Evolutionary conservation across 2,888 invertebrate genomes (phyloP), one percentile per base, ranked within the genome.

Genomic region (Zhengitettix transpicula): DNA sequence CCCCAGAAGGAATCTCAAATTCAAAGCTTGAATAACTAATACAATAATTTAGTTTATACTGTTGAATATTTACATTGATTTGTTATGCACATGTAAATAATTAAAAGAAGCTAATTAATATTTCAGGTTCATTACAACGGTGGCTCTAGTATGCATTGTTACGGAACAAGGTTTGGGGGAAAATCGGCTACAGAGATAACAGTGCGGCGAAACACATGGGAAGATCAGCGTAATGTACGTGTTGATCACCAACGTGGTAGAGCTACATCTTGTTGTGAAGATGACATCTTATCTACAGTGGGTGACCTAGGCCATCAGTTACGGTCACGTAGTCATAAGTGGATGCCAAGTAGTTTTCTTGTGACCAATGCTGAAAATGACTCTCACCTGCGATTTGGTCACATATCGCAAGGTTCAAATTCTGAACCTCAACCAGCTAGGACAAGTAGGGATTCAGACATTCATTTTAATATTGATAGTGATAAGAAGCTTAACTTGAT

Each of bases 341-440:
- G 68, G 59, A 64, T 68, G 40, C 66, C 68, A 8, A 67, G 66
- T 41, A 73, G 70, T 65, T 72, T 73, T 62, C 68, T 73, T 42
- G 72, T 72, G 9, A 71, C 72, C 1, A 70, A 72, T 10, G 70
- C 71, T 15, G 75, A 74, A 55, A 72, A 73, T 61, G 73, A 57
- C 40, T 47, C 56, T 28, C 16, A 54, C 52, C 44, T 58, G 58
- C 28, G 52, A 60, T 12, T 56, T 12, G 28, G 52, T 16, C 58
- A 53, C 42, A n/a, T 52, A 10, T 17, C 16, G 10, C 57, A 51
- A 28, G 40, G n/a, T 17, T 57, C 57, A 12, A 47, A n/a, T 16
- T 52, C 58, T 2, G 52, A 60, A 17, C 60, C 60, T 12, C 56
- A 58, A 47, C 40, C 58, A 15, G 58, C 58, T n/a, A 53, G 58